Base-by-base conservation (phyloP, 2,797 vertebrate genomes). In the Adrianichthys oophorus region DNA sequence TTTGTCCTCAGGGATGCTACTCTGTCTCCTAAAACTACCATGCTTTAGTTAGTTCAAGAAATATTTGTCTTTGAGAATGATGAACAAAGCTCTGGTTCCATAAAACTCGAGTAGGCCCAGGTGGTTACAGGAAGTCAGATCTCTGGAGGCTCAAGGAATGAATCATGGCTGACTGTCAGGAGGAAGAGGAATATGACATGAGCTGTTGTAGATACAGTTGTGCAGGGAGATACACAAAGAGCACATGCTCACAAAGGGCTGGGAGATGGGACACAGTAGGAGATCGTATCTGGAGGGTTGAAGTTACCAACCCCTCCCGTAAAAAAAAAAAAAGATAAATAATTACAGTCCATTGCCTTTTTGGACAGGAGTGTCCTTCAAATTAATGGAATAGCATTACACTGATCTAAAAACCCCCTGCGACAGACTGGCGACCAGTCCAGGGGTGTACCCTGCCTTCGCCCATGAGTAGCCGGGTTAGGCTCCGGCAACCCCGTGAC, bases 121-220 rank as follows among this genome's bases (percentile, higher is more conserved):
- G 74, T 59, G 67, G 70, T 77, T 83, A 78, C 79, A 87, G 77
- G 78, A 53, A 15, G 32, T 48, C 32, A 75, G 73, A 79, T 67
- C 62, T 45, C 58, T 67, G 70, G 48, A 52, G 64, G 66, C 55
- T 4, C 21, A 73, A 74, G 64, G 61, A 55, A 48, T 48, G 68
- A 77, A 72, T 78, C 62, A 18, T 59, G 48, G 59, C 62, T 72
- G 66, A 70, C 57, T 63, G 64, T 83, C 75, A 58, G 61, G 59
- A 68, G 56, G 44, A 78, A 53, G 58, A 74, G 68, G 53, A 37
- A 37, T 80, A 70, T 49, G 74, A 63, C 71, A 65, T 2, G 62
- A 73, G 56, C 19, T 19, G 45, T 23, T 47, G 21, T 14, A 45
- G 21, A 47, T 23, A 15, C 45, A 14, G 45, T 15, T 4, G 32